Base-by-base conservation (phyloP, 1,140 invertebrate genomes). In the Ceratosolen solmsi region DNA sequence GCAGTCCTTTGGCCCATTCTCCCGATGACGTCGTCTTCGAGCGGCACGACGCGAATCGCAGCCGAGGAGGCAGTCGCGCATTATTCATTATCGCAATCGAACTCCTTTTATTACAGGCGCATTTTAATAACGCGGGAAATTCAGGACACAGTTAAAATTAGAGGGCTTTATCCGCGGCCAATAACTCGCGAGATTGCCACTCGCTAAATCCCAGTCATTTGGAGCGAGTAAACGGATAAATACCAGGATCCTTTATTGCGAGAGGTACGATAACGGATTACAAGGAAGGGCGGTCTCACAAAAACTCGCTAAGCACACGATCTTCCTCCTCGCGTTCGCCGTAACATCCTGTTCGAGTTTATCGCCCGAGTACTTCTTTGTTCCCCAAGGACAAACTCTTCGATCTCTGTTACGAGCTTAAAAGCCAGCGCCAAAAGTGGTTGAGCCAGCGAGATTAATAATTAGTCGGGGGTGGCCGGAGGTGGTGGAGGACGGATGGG, bases 381-480 rank as follows among this genome's bases (percentile, higher is more conserved):
- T 63, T 63, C 60, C 30, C 30, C 60, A 63, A 63, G 60, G 60
- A 27, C 60, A 63, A 13, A 11, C n/a, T n/a, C n/a, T n/a, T n/a
- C n/a, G n/a, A n/a, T n/a, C n/a, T n/a, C n/a, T n/a, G n/a, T n/a
- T n/a, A n/a, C n/a, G n/a, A n/a, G n/a, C n/a, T n/a, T n/a, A n/a
- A n/a, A n/a, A n/a, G n/a, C 81, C 83, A 81, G 85, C 46, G 9
- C 27, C 25, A 30, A 80, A 84, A 85, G 83, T 80, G 87, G 86
- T 88, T 85, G 87, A 87, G 86, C 86, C 85, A 86, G 78, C 13
- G 81, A 86, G 87, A 89, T 88, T 88, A 88, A 89, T 88, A 89
- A 88, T 89, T 87, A 87, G 86, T 87, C 85, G 70, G 81, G 51
- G 30, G n/a, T n/a, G n/a, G n/a, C n/a, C n/a, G n/a, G n/a, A n/a